Evolutionary conservation across 2,113 vertebrate species (phyloP).

Genomic region (Bucco capensis): DNA sequence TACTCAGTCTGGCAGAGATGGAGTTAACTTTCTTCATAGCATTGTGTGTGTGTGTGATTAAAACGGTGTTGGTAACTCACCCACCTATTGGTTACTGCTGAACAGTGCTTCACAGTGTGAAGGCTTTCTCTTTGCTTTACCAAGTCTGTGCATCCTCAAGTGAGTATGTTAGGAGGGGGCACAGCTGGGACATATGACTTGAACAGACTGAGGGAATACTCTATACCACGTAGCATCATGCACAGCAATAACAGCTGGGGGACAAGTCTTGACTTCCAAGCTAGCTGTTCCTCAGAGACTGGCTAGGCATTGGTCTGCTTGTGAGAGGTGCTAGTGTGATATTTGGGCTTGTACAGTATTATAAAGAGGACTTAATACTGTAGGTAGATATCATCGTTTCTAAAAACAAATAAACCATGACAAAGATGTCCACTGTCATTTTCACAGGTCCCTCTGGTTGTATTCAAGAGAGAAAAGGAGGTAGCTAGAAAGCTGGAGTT

Average conservation of each 20-base stretch:
- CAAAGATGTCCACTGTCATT: neutral
- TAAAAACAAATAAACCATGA: neutral
- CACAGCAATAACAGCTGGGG: neutral
- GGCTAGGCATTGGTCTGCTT: neutral
- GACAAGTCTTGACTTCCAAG: neutral
- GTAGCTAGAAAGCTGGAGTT: conserved; percentile 96
- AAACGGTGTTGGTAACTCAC: neutral
- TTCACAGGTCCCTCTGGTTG: conserved; percentile 90
- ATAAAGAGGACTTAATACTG: neutral
- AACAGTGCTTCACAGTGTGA: neutral
- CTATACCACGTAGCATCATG: neutral
- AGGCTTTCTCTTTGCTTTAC: neutral
- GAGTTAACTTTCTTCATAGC: neutral
- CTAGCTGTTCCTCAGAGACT: neutral
- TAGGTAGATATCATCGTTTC: neutral
- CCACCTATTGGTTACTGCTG: neutral
- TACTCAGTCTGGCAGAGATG: neutral
- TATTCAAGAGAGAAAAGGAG: conserved; percentile 98
- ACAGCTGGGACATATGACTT: neutral
- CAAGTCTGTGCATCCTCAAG: neutral
- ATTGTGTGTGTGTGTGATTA: neutral
- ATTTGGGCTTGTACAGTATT: neutral
- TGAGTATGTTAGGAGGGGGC: accelerated
- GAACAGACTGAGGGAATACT: neutral
- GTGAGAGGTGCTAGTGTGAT: neutral